These are phyloP conservation scores for Neelides folsomi DNA, from an alignment of 2,888 invertebrate species.

Conservation along the genomic window DNA sequence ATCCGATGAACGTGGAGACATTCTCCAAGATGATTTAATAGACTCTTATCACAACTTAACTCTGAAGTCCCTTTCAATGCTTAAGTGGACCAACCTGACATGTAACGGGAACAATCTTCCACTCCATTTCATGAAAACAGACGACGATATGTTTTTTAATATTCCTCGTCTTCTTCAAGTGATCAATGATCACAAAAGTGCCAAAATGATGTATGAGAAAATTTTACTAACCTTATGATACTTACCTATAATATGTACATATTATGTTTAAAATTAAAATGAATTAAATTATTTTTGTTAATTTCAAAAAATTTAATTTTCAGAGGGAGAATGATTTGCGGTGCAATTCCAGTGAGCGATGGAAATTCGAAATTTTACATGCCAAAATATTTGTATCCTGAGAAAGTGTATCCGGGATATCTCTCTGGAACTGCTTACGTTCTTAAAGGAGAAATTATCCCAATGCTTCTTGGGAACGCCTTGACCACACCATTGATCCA, in stretches of 20 bases:
- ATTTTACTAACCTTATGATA: too few relatives aligned
- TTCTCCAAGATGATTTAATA: constrained; percentile 68
- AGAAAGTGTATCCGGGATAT: constrained; percentile 61
- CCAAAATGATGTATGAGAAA: constrained; percentile 27
- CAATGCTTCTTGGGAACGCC: constrained; percentile 52
- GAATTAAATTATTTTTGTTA: background rate
- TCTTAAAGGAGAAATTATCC: constrained; percentile 54
- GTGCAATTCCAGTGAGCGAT: constrained; percentile 60
- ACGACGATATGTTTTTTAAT: constrained; percentile 76
- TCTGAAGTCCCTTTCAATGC: constrained; percentile 66
- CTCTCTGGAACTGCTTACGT: constrained; percentile 69
- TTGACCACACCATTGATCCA: constrained; percentile 57
- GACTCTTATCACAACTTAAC: constrained; percentile 80
- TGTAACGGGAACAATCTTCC: constrained; percentile 39
- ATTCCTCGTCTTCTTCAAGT: constrained; percentile 41
- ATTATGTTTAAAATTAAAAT: too few relatives aligned
- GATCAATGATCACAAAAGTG: constrained; percentile 23
- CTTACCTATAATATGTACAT: too few relatives aligned
- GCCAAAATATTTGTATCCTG: constrained; percentile 62
- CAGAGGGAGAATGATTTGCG: constrained; percentile 60
- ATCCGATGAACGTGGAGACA: constrained; percentile 53
- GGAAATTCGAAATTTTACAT: constrained; percentile 68
- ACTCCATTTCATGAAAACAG: constrained; percentile 64
- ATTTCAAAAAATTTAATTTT: constrained; percentile 1
- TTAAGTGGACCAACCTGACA: constrained; percentile 62